Evolutionary conservation across 2,113 vertebrate genomes (phyloP).

Genomic region (Cryptomyrus ogoouensis): DNA sequence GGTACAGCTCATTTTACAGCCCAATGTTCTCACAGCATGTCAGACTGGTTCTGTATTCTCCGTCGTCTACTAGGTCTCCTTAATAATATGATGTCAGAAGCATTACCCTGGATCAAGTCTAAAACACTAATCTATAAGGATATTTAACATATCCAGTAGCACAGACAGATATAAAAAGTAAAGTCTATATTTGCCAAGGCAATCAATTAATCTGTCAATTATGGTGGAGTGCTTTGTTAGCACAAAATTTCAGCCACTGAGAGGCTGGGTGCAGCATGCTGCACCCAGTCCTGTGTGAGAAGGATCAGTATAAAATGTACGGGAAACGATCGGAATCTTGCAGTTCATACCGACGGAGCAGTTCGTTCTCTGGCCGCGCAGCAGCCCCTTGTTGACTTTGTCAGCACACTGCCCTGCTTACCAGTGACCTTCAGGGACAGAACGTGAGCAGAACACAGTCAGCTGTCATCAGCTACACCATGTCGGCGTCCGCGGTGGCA

Average conservation of each 20-base stretch:
- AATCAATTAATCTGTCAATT: constrained; percentile 7
- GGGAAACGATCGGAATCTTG: background rate
- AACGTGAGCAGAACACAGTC: background rate
- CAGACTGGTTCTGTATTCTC: background rate
- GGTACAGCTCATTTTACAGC: background rate
- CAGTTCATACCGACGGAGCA: background rate
- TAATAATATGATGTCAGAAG: constrained; percentile 1
- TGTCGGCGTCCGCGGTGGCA: background rate
- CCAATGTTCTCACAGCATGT: background rate
- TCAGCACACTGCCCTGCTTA: background rate
- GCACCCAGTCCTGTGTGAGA: background rate
- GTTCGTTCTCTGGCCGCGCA: background rate
- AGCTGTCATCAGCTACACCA: too few species aligned
- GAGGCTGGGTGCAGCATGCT: background rate
- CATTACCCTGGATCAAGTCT: background rate
- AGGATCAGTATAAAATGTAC: background rate
- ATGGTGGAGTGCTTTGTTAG: constrained; percentile 1
- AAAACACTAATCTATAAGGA: constrained; percentile 9
- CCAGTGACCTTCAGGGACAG: background rate
- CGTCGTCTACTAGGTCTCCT: background rate
- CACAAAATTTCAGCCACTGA: background rate
- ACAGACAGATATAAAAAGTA: background rate
- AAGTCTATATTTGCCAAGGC: constrained; percentile 3
- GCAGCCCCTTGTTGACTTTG: background rate
- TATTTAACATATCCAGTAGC: constrained; percentile 1